These are phyloP conservation scores for Periplaneta americana DNA, from an alignment of 1,140 invertebrate species.

Conservation along the genomic window DNA sequence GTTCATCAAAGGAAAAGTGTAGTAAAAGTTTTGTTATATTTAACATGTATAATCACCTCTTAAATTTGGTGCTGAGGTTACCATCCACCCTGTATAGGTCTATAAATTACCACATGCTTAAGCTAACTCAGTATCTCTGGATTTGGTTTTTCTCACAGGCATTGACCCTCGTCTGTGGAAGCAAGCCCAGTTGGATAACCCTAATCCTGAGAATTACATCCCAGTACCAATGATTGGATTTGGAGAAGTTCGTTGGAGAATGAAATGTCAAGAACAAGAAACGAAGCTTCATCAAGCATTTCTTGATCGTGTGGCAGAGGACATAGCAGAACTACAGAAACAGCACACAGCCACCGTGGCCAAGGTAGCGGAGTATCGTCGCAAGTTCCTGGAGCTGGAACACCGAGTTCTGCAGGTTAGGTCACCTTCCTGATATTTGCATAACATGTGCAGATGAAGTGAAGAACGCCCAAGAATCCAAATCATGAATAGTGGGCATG, in stretches of 20 bases:
- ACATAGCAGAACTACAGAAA: slow-evolving; percentile 67
- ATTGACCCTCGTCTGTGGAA: slow-evolving; percentile 64
- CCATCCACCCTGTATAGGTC: too few species aligned
- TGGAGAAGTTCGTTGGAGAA: slow-evolving; percentile 71
- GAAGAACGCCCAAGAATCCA: too few species aligned
- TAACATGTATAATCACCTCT: too few species aligned
- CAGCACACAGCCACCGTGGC: slow-evolving; percentile 64
- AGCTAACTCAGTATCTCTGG: too few species aligned
- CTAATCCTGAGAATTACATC: slow-evolving; percentile 80
- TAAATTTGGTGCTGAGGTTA: too few species aligned
- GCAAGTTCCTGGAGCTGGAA: slow-evolving; percentile 67
- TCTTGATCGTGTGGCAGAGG: slow-evolving; percentile 66
- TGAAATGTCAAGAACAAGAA: slow-evolving; percentile 78
- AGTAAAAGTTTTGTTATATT: too few species aligned
- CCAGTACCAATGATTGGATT: slow-evolving; percentile 93
- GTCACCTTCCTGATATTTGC: too few species aligned
- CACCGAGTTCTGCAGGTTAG: slow-evolving; percentile 71
- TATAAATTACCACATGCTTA: too few species aligned
- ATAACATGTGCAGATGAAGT: too few species aligned
- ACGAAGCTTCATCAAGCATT: slow-evolving; percentile 70
- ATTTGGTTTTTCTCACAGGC: background rate
- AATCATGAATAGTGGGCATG: too few species aligned
- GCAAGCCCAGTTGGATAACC: slow-evolving; percentile 90
- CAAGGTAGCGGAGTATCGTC: slow-evolving; percentile 66
- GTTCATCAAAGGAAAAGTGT: too few species aligned